Base-by-base conservation (phyloP, 2,797 vertebrate species). In the Onychomys arenicola region DNA sequence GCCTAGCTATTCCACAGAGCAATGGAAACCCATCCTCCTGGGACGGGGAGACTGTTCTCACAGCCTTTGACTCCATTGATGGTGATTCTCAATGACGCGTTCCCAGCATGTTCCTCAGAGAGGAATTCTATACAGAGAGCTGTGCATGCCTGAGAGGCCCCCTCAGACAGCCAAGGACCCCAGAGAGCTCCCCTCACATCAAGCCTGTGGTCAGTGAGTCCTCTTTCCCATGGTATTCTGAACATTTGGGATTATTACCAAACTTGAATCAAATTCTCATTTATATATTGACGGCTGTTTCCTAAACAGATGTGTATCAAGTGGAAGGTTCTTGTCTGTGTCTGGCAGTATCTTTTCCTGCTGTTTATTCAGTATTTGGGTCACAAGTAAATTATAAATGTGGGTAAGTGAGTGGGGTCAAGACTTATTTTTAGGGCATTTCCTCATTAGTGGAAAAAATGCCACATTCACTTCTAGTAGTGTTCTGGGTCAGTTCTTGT, bases 21-120 rank as follows among this genome's bases (percentile, higher is more conserved):
- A 73, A 77, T 97, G 87, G 97, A 89, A 52, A 92, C 37, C 91
- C 93, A 92, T 98, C 98, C 98, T 98, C 98, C 90, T 63, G 97
- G 97, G 97, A 97, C 88, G 84, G 86, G 84, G 69, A 75, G 96
- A 94, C 93, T 90, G 94, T 98, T 98, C 98, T 98, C 98, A 99
- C 98, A 98, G 98, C 98, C 99, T 98, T 98, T 98, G 98, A 97
- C 98, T 98, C 97, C 95, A 89, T 69, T 97, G 97, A 97, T 98
- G 93, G 98, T 98, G 97, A 98, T 96, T 97, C 96, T 97, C 93
- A 98, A 96, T 97, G 98, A 97, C 98, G 98, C 96, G 98, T 98
- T 98, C 98, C 97, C 98, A 97, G 98, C 98, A 98, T 97, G 96
- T 94, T 97, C 97, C 98, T 96, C 89, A 89, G 1, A 13, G 97